These are phyloP conservation scores for Caenorhabditis uteleia DNA, from an alignment of 2,888 invertebrate species.

Conservation along the genomic window DNA sequence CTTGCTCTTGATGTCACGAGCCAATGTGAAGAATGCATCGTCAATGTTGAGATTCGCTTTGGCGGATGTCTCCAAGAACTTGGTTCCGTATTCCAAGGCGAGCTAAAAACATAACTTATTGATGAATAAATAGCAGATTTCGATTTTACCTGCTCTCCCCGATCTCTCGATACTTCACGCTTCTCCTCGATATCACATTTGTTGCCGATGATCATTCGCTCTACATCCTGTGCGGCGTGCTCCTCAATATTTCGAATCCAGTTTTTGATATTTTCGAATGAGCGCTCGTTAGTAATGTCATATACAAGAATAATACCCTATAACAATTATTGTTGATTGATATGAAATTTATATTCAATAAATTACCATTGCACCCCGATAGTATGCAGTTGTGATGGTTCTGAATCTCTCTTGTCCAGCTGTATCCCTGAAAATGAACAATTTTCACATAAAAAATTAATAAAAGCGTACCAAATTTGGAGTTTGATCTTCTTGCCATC, in stretches of 20 bases:
- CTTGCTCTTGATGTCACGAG: constrained; percentile 74
- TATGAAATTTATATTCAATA: background rate
- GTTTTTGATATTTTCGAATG: constrained; percentile 98
- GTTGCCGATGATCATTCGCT: constrained; percentile 97
- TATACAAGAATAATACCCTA: constrained; percentile 81
- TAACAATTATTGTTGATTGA: background rate
- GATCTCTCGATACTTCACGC: constrained; percentile 89
- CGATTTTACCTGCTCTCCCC: constrained; percentile 79
- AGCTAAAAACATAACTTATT: constrained; percentile 45
- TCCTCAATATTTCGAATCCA: constrained; percentile 96
- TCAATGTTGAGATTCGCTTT: constrained; percentile 97
- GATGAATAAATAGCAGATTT: background rate
- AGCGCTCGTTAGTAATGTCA: constrained; percentile 98
- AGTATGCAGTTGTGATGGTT: constrained; percentile 99
- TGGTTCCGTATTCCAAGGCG: constrained; percentile 90
- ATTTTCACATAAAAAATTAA: background rate
- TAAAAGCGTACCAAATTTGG: constrained; percentile 70
- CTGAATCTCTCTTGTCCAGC: constrained; percentile 98
- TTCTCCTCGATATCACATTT: constrained; percentile 97
- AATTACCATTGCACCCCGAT: constrained; percentile 88
- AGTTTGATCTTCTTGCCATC: constrained; percentile 75
- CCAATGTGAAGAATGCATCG: constrained; percentile 94
- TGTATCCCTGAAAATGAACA: constrained; percentile 81
- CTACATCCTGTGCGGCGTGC: constrained; percentile 81
- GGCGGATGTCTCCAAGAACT: constrained; percentile 98